Evolutionary conservation across 2,797 vertebrate species (phyloP).

Genomic region (Myotis pilosus): DNA sequence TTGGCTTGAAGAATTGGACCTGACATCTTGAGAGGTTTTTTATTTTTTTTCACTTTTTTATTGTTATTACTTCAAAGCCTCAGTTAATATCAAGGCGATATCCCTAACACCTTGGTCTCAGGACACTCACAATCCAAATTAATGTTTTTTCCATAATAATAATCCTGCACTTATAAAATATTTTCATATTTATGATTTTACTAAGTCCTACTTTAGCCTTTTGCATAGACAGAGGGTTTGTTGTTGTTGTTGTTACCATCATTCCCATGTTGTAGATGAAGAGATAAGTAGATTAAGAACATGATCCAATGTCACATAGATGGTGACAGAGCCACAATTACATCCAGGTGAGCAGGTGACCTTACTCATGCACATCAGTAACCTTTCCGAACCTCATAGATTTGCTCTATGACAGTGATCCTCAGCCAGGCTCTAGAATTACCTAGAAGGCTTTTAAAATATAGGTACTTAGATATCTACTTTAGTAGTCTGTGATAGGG

Average conservation of each 20-base stretch:
- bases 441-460: slow-evolving; percentile 1
- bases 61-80: neutral
- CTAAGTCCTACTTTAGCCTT: neutral
- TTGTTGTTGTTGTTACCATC: neutral
- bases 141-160: slow-evolving; percentile 42
- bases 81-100: neutral
- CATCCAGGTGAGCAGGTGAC: neutral
- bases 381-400: neutral
- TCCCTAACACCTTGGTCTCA: neutral
- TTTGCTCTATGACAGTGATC: neutral
- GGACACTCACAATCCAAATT: neutral
- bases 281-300: neutral
- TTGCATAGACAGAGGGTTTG: neutral
- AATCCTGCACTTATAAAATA: neutral
- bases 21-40: neutral
- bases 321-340: neutral
- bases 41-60: neutral
- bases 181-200: slow-evolving; percentile 46
- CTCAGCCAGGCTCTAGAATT: neutral
- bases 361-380: slow-evolving; percentile 7
- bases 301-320: neutral
- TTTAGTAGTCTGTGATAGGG: neutral
- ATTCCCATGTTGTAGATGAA: neutral
- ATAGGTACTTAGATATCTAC: neutral
- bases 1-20: neutral